phyloP scores from a whole-genome alignment of 2,113 vertebrate species.

The Crotalus tigris region DNA sequence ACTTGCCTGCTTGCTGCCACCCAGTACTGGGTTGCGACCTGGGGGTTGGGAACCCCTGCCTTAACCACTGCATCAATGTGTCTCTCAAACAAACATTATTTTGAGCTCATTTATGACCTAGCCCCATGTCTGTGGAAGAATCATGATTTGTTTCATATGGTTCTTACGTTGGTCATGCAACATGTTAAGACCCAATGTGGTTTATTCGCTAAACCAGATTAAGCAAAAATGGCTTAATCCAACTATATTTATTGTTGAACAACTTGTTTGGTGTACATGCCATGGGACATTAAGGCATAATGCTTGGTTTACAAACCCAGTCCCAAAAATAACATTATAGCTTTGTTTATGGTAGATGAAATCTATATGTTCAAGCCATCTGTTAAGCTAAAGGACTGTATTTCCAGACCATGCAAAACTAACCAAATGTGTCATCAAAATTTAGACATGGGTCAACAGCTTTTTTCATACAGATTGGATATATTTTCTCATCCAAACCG shows the following conservation, averaged over 20 bases:
- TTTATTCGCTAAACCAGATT: background rate
- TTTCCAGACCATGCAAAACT: background rate
- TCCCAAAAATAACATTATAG: background rate
- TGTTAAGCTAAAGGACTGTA: background rate
- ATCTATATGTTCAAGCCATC: background rate
- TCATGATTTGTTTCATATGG: background rate
- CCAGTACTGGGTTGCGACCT: no score
- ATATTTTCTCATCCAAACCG: no score
- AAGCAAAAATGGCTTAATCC: background rate
- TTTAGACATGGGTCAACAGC: no score
- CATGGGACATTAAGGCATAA: background rate
- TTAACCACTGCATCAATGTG: background rate
- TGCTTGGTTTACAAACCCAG: background rate
- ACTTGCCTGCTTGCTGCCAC: background rate
- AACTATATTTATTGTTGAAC: background rate
- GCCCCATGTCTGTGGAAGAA: background rate
- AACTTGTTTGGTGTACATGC: background rate
- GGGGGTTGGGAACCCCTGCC: no score
- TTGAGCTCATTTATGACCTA: background rate
- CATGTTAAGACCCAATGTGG: background rate
- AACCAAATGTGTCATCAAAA: no score
- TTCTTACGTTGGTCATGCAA: background rate
- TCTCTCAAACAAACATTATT: background rate
- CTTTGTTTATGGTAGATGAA: background rate
- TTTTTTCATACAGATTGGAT: no score